Evolutionary conservation across 1,140 invertebrate species (phyloP).

Genomic region (Orius insidiosus): DNA sequence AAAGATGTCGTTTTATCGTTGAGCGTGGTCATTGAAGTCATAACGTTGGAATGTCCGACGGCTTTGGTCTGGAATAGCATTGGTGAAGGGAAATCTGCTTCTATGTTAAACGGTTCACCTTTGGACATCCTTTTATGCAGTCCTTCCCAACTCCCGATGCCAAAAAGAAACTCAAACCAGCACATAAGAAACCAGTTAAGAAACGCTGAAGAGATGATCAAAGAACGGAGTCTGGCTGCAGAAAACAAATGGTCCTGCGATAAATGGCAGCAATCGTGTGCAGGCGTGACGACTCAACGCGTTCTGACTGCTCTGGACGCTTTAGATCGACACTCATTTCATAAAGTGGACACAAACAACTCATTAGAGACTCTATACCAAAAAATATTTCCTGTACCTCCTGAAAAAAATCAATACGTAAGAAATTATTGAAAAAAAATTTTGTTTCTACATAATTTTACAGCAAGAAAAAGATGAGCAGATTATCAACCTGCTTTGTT

Average conservation of each 20-base stretch:
- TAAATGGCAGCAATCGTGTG: constrained; percentile 80
- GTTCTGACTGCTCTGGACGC: constrained; percentile 78
- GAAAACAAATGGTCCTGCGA: constrained; percentile 92
- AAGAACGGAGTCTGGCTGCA: constrained; percentile 67
- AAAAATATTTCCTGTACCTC: constrained; percentile 53
- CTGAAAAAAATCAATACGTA: constrained; percentile 21
- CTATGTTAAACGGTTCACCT: constrained; percentile 75
- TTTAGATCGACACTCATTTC: constrained; percentile 83
- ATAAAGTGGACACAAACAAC: constrained; percentile 72
- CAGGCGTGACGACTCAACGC: constrained; percentile 55
- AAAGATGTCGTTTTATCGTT: constrained; percentile 64
- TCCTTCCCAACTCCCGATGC: constrained; percentile 82
- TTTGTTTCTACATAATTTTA: constrained; percentile 6
- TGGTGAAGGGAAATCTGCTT: constrained; percentile 48
- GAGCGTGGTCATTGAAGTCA: constrained; percentile 63
- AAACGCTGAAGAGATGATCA: constrained; percentile 65
- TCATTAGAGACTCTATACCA: constrained; percentile 75
- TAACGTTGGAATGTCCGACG: constrained; percentile 78
- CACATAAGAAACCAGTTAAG: constrained; percentile 36
- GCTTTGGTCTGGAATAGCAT: constrained; percentile 85
- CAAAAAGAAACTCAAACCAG: constrained; percentile 37
- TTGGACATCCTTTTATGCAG: constrained; percentile 73
- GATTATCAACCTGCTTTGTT: constrained; percentile 75
- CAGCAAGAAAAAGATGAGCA: constrained; percentile 44
- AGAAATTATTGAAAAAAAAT: constrained; percentile 13